phyloP scores from a whole-genome alignment of 2,888 invertebrate species.

The Ectemnius cavifrons region DNA sequence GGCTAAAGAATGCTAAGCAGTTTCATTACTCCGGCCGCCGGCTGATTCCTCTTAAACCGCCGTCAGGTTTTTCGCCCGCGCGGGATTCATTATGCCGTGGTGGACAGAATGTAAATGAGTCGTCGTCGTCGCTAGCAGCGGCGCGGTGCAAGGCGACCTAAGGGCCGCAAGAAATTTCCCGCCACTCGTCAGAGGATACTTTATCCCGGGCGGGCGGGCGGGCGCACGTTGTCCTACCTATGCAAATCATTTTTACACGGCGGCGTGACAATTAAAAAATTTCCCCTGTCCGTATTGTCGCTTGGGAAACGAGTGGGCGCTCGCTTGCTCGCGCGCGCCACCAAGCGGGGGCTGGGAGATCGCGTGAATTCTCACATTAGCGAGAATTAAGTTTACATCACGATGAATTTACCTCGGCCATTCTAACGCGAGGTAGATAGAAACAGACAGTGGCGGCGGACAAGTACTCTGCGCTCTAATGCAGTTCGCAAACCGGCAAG shows the following conservation, averaged over 20 bases:
- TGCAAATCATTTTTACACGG: too few relatives aligned
- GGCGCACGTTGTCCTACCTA: too few relatives aligned
- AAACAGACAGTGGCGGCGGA: background rate
- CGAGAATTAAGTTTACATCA: too few relatives aligned
- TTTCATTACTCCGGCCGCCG: conserved; percentile 73
- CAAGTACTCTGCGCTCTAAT: conserved; percentile 1
- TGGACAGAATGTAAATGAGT: conserved; percentile 76
- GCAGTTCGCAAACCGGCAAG: background rate
- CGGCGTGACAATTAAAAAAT: too few relatives aligned
- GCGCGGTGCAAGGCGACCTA: conserved; percentile 49
- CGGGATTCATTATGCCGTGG: conserved; percentile 74
- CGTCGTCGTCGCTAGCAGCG: conserved; percentile 59
- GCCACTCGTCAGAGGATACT: conserved; percentile 9
- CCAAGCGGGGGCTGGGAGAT: too few relatives aligned
- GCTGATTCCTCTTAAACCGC: conserved; percentile 76
- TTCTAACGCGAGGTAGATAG: conserved; percentile 12
- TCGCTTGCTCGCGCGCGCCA: too few relatives aligned
- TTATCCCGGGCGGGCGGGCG: background rate
- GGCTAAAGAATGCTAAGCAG: conserved; percentile 75
- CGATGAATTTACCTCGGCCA: conserved; percentile 1
- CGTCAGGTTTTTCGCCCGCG: conserved; percentile 70
- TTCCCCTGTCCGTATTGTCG: too few relatives aligned
- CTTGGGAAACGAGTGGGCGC: too few relatives aligned
- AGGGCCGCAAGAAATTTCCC: conserved; percentile 44
- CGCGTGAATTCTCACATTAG: too few relatives aligned